A percentile compares a stretch with the other conserved stretches of the same genome.
These are phyloP conservation scores for Pandion haliaetus DNA, from an alignment of 2,113 vertebrate species.

Conservation along the genomic window DNA sequence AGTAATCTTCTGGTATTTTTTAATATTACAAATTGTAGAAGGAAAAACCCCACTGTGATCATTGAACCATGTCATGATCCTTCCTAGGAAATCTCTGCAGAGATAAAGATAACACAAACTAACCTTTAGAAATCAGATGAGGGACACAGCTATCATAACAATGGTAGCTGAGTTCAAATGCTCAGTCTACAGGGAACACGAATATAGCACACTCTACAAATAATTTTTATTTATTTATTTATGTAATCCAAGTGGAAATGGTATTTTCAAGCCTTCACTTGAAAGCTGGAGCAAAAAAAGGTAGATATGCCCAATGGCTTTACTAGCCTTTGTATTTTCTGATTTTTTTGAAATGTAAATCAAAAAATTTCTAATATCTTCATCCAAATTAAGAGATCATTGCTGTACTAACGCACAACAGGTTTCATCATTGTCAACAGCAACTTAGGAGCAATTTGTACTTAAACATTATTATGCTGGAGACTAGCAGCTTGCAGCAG, in stretches of 20 bases:
- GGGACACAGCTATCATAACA: conserved; percentile 66
- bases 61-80: conserved; percentile 59
- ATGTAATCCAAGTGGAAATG: conserved; percentile 28
- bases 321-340: neutral
- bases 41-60: conserved; percentile 69
- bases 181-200: neutral
- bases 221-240: conserved; percentile 17
- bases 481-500: neutral
- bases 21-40: conserved; percentile 71
- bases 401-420: neutral
- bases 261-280: neutral
- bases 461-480: neutral
- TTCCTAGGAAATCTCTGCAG: conserved; percentile 66
- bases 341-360: neutral
- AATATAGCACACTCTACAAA: neutral
- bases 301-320: neutral
- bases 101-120: conserved; percentile 69
- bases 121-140: conserved; percentile 64
- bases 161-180: conserved; percentile 51
- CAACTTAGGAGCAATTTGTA: neutral
- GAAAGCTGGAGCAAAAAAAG: neutral
- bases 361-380: neutral
- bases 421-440: neutral
- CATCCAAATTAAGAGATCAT: neutral
- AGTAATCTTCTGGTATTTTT: conserved; percentile 74